Base-by-base conservation (phyloP, 2,113 vertebrate species). In the Cololabis saira region DNA sequence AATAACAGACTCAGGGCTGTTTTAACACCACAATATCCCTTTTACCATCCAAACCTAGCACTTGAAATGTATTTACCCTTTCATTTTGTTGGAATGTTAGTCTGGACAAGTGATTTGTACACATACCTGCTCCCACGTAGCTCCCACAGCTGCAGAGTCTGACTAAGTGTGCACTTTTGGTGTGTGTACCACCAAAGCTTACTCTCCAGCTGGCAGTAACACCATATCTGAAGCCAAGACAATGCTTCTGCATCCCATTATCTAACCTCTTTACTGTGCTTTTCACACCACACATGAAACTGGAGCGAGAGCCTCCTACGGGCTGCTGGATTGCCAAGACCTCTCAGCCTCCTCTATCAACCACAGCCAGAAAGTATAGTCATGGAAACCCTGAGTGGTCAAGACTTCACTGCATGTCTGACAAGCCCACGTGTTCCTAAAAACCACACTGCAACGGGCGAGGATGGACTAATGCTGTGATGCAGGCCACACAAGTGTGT, bases 361-460 rank as follows among this genome's bases (percentile, higher is more conserved):
- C 83, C 84, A 22, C 81, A 73, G 47, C 45, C 18, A 16, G 49
- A 22, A 76, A 40, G 47, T 49, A 60, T 74, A 67, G 75, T 54
- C 67, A 79, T 59, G 84, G 82, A 89, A 87, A 87, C 83, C 72
- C 76, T 76, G 69, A 76, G 79, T 76, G 62, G 10, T n/a, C 37
- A 55, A 67, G 70, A 49, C 62, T 57, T 51, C 43, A 21, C 63
- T 62, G 68, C 17, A 51, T 30, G 71, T 37, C 44, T 47, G 40
- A 80, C 76, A 74, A 60, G 52, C 44, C 77, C 71, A 37, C 78
- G 77, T 59, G 14, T 51, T 57, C 27, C 17, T 14, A 18, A 62
- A 65, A 81, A 88, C 78, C 84, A 61, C 81, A 82, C 9, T 3
- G 57, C 62, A 49, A 44, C 66, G 2, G 1, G 43, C 61, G 44